These are phyloP conservation scores for Schizopygopsis malacanthus DNA, from an alignment of 2,797 vertebrate species.

Conservation along the genomic window DNA sequence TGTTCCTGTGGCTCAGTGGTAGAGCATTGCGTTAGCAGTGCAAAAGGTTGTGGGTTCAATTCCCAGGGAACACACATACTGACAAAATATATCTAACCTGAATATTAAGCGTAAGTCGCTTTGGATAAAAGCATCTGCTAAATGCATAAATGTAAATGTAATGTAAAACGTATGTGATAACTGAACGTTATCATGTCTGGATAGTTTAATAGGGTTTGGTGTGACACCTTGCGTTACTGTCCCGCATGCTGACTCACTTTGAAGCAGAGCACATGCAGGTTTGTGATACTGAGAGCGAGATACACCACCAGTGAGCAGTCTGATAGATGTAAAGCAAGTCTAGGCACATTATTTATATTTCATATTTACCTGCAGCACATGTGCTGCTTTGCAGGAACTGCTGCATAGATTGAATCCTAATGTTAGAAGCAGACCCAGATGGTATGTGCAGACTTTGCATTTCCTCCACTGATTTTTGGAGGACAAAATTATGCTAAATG, in stretches of 20 bases:
- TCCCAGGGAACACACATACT: no score
- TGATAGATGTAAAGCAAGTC: slow-evolving; percentile 19
- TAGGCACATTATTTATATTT: not conserved
- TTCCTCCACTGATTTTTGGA: not conserved
- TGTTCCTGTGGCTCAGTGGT: no score
- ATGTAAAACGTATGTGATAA: no score
- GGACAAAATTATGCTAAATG: not conserved
- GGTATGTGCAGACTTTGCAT: not conserved
- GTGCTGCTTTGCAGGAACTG: not conserved
- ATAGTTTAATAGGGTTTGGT: slow-evolving; percentile 28
- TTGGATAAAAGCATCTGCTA: no score
- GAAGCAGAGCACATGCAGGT: slow-evolving; percentile 12
- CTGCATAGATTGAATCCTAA: not conserved
- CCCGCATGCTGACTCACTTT: slow-evolving; percentile 16
- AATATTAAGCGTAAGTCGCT: no score
- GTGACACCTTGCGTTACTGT: not conserved
- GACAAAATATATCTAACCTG: no score
- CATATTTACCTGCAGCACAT: not conserved
- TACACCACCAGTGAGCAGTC: not conserved
- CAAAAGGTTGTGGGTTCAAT: no score
- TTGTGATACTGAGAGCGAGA: slow-evolving; percentile 28
- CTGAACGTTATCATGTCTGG: not conserved
- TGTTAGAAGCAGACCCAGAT: not conserved
- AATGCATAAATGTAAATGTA: no score
- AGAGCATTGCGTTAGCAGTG: no score